Percentiles rank a stretch among this genome's conserved stretches.
phyloP scores from a whole-genome alignment of 2,888 invertebrate genomes.

The Noctua comes region DNA sequence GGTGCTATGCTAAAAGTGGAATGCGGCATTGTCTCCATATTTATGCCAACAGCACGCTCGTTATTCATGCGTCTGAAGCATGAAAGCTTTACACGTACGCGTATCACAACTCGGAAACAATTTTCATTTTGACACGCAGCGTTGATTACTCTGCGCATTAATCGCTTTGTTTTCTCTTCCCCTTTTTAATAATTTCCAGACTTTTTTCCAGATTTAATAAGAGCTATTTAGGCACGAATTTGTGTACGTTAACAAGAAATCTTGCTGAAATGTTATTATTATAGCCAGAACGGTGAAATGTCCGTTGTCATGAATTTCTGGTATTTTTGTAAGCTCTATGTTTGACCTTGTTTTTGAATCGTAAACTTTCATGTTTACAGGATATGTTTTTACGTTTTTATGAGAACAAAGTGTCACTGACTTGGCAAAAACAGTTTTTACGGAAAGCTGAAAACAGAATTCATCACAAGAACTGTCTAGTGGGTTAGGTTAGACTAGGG shows the following conservation, averaged over 20 bases:
- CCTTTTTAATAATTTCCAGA: constrained; percentile 24
- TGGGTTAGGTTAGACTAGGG: neutral
- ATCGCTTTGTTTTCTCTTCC: constrained; percentile 21
- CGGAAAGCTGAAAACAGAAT: neutral
- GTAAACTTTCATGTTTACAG: constrained; percentile 24
- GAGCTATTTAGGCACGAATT: constrained; percentile 19
- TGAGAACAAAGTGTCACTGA: constrained; percentile 1
- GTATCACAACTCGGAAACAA: constrained; percentile 57
- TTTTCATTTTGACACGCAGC: constrained; percentile 55
- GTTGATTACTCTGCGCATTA: constrained; percentile 42
- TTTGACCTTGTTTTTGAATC: constrained; percentile 24
- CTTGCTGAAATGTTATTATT: constrained; percentile 19
- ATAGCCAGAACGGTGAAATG: neutral
- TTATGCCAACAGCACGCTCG: constrained; percentile 71
- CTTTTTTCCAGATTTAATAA: constrained; percentile 9
- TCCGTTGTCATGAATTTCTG: constrained; percentile 7
- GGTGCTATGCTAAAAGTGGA: constrained; percentile 53
- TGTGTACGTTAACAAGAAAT: constrained; percentile 14
- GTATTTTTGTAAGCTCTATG: constrained; percentile 31
- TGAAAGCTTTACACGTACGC: constrained; percentile 60
- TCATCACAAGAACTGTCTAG: constrained; percentile 1
- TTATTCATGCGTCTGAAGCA: constrained; percentile 64
- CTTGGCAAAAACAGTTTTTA: constrained; percentile 7
- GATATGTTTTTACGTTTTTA: constrained; percentile 12
- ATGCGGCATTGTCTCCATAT: constrained; percentile 77